These are phyloP conservation scores for Aphelenchoides fujianensis DNA, from an alignment of 1,140 invertebrate species.

Conservation along the genomic window DNA sequence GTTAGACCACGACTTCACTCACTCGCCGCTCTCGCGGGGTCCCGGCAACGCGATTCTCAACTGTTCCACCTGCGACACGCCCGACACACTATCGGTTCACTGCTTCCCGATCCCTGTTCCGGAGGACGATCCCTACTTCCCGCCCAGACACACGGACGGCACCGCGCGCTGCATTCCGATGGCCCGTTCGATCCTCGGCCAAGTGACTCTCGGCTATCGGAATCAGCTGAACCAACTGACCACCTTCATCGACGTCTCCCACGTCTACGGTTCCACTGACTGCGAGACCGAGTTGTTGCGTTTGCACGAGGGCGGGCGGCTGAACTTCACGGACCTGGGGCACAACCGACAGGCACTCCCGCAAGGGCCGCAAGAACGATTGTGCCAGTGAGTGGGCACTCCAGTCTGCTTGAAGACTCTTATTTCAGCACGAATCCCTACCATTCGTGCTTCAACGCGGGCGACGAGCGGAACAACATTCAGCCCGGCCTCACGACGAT, in stretches of 20 bases:
- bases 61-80: slow-evolving; percentile 56
- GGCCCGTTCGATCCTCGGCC: slow-evolving; percentile 83
- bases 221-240: slow-evolving; percentile 71
- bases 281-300: slow-evolving; percentile 74
- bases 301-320: slow-evolving; percentile 54
- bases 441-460: slow-evolving; percentile 55
- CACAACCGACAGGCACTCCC: slow-evolving; percentile 59
- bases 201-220: slow-evolving; percentile 70
- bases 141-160: slow-evolving; percentile 71
- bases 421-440: slow-evolving; percentile 33
- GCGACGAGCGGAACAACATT: slow-evolving; percentile 63
- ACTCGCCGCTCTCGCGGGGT: slow-evolving; percentile 81
- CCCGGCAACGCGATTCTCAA: slow-evolving; percentile 59
- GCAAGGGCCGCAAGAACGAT: slow-evolving; percentile 56
- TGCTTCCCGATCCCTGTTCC: slow-evolving; percentile 69
- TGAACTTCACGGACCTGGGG: slow-evolving; percentile 61
- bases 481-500: slow-evolving; percentile 71
- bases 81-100: slow-evolving; percentile 61
- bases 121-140: slow-evolving; percentile 67
- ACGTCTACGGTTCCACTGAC: slow-evolving; percentile 76
- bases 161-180: slow-evolving; percentile 83
- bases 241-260: slow-evolving; percentile 77
- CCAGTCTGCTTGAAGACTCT: background rate
- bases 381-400: slow-evolving; percentile 43
- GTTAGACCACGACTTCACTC: slow-evolving; percentile 87